Base-by-base conservation (phyloP, 1,140 invertebrate genomes). In the Drosophila pallidifrons region DNA sequence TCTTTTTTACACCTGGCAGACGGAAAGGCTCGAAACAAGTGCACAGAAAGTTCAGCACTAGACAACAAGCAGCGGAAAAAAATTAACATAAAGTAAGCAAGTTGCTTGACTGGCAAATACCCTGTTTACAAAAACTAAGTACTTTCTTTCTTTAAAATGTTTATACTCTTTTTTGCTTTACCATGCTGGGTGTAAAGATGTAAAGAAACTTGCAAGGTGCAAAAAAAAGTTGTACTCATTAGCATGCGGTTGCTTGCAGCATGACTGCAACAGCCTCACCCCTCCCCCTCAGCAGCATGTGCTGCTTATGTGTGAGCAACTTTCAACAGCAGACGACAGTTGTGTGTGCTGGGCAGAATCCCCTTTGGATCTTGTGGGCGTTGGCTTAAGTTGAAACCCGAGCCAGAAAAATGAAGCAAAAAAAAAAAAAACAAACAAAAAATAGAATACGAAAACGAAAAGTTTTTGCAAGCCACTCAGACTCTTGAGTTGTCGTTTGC, bases 161-260 rank as follows among this genome's bases (percentile, higher is more conserved):
- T 25, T 43, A 43, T 13, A 38, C 38, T 41, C 38, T 32, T 6
- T 32, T 8, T 32, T 32, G 30, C 7, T 5, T 8, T 25, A 25
- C 3, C 35, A 8, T 54, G 13, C 51, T 15, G 51, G 28, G 28
- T 16, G 32, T 49, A 32, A 25, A 25, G 20, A 25, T 25, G 8
- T 10, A 49, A 43, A 60, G 25, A 65, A 82, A 71, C 61, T 47
- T 57, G 13, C 25, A 54, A 79, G 70, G 47, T 55, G 58, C 41
- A 72, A 54, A 72, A 87, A 54, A 75, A 87, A 82, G 67, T 75
- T 87, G 74, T 70, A 75, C 83, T 87, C 83, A 87, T 87, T 87
- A 87, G 80, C 83, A 88, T 87, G 80, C 80, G 77, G 73, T 71
- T 64, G 72, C 38, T 43, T 47, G 25, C 20, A 28, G 66, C 25